A percentile compares a stretch with the other conserved stretches of the same genome.
These are phyloP conservation scores for Distichodus sexfasciatus DNA, from an alignment of 2,797 vertebrate species.

Conservation along the genomic window DNA sequence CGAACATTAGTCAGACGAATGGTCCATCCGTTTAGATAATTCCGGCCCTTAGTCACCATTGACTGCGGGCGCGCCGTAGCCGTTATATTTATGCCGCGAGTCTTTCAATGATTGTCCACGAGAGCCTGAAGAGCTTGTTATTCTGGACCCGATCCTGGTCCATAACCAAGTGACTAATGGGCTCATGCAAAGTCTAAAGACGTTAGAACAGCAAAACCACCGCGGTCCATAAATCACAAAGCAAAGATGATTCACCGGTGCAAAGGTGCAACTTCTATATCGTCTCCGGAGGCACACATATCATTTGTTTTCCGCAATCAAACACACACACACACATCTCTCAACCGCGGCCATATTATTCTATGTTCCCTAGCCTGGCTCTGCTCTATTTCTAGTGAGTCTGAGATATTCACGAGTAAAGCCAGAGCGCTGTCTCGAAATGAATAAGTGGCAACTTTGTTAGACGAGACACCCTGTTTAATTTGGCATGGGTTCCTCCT, in stretches of 20 bases:
- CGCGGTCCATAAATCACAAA: constrained; percentile 32
- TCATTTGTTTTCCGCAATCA: constrained; percentile 21
- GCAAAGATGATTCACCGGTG: constrained; percentile 5
- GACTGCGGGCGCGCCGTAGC: background rate
- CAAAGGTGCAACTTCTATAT: constrained; percentile 7
- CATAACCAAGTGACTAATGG: constrained; percentile 8
- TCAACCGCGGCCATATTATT: constrained; percentile 19
- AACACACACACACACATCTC: constrained; percentile 19
- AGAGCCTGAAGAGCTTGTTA: background rate
- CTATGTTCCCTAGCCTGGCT: background rate
- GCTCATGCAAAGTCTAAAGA: background rate
- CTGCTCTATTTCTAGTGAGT: background rate
- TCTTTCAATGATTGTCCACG: background rate
- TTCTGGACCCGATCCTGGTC: constrained; percentile 1
- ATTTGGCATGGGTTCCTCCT: constrained; percentile 27
- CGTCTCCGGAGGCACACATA: background rate
- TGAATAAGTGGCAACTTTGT: constrained; percentile 14
- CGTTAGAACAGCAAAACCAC: background rate
- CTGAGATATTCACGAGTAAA: background rate
- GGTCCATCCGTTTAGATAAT: background rate
- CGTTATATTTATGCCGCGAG: background rate
- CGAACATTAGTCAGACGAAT: background rate
- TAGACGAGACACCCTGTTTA: constrained; percentile 28
- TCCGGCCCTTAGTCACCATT: background rate
- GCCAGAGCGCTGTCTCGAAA: constrained; percentile 24